phyloP scores from a whole-genome alignment of 2,797 vertebrate genomes.

The Poecile montanus region DNA sequence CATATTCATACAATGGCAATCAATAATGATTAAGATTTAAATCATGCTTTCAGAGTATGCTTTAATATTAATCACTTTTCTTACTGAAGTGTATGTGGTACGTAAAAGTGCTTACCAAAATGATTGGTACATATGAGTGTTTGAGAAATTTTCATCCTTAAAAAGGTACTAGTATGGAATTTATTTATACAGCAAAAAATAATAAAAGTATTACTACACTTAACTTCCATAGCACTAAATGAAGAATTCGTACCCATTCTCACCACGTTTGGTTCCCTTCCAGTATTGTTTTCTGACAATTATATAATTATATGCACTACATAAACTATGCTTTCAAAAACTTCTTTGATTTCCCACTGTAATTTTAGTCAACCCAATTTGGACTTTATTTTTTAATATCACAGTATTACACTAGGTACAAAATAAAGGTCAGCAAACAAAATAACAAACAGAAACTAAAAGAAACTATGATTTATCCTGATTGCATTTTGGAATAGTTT shows the following conservation, averaged over 20 bases:
- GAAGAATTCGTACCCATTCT: background rate
- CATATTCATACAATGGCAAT: background rate
- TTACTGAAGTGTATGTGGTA: background rate
- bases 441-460: background rate
- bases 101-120: background rate
- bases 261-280: background rate
- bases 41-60: background rate
- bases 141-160: background rate
- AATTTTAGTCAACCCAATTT: background rate
- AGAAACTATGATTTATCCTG: background rate
- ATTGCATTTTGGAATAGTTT: background rate
- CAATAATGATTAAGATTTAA: background rate
- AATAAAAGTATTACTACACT: background rate
- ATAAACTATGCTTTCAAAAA: background rate
- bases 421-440: background rate
- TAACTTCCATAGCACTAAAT: background rate
- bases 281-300: background rate
- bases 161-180: background rate
- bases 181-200: background rate
- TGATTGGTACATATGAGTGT: background rate
- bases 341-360: conserved; percentile 8
- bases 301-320: background rate
- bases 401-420: background rate
- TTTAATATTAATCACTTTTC: background rate
- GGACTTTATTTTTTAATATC: background rate